These are phyloP conservation scores for Callyntrura sp. DNA, from an alignment of 2,888 invertebrate species.

Conservation along the genomic window DNA sequence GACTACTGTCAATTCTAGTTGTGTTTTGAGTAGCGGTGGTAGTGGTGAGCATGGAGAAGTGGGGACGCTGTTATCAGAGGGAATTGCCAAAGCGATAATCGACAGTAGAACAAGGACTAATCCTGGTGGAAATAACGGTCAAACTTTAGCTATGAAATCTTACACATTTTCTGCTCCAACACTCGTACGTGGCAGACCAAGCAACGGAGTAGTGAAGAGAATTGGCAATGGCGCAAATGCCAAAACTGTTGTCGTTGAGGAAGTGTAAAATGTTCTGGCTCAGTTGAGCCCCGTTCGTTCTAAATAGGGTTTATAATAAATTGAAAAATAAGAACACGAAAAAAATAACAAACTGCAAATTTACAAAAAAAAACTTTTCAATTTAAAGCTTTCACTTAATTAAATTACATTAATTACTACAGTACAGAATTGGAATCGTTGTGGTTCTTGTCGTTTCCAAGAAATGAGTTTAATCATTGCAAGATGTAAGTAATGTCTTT, in stretches of 20 bases:
- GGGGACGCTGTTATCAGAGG: slow-evolving; percentile 70
- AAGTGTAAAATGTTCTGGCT: slow-evolving; percentile 76
- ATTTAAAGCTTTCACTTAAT: slow-evolving; percentile 77
- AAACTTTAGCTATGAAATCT: slow-evolving; percentile 77
- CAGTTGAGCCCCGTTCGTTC: slow-evolving; percentile 71
- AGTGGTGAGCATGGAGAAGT: slow-evolving; percentile 76
- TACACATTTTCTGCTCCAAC: slow-evolving; percentile 74
- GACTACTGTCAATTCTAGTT: slow-evolving; percentile 82
- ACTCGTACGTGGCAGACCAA: slow-evolving; percentile 74
- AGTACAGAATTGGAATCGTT: slow-evolving; percentile 73
- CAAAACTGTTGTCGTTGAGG: slow-evolving; percentile 76
- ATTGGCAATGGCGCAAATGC: slow-evolving; percentile 77
- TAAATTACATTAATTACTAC: slow-evolving; percentile 72
- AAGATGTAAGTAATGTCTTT: slow-evolving; percentile 77
- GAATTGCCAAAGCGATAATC: slow-evolving; percentile 75
- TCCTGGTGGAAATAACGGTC: slow-evolving; percentile 78
- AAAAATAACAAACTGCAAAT: slow-evolving; percentile 71
- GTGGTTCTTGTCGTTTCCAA: slow-evolving; percentile 79
- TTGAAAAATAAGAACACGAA: slow-evolving; percentile 60
- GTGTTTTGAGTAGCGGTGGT: slow-evolving; percentile 81
- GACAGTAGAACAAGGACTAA: slow-evolving; percentile 79
- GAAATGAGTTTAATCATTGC: slow-evolving; percentile 80
- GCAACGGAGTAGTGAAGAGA: slow-evolving; percentile 74
- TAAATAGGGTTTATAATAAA: slow-evolving; percentile 67
- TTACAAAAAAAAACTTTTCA: slow-evolving; percentile 65